Conservation (phyloP, 2,797 vertebrate species). For the Picus viridis region DNA sequence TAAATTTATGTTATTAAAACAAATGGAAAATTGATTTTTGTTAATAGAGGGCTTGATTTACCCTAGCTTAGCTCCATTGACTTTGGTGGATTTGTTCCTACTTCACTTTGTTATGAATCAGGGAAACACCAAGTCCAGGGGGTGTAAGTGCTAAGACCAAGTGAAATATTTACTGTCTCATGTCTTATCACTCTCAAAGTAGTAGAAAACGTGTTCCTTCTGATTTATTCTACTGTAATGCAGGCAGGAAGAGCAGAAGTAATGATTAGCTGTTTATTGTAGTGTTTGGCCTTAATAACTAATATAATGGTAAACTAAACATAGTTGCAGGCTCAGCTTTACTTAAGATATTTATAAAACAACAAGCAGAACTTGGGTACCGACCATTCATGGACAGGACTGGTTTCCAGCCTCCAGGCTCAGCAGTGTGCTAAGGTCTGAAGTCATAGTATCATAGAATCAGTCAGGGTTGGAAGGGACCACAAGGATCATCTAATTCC, state of each 20-base stretch:
- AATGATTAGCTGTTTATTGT: conserved; percentile 41
- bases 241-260: background rate
- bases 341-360: conserved; percentile 37
- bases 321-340: conserved; percentile 39
- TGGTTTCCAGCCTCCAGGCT: background rate
- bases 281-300: conserved; percentile 39
- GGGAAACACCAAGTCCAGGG: background rate
- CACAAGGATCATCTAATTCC: too few species aligned
- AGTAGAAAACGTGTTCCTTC: background rate
- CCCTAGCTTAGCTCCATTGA: conserved; percentile 3
- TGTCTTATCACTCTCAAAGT: conserved; percentile 32
- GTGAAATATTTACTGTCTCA: conserved; percentile 43
- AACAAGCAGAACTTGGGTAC: background rate
- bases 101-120: conserved; percentile 1
- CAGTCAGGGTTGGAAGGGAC: too few species aligned
- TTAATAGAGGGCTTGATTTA: conserved; percentile 34
- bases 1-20: conserved; percentile 66
- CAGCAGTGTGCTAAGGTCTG: background rate
- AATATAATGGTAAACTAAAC: conserved; percentile 31
- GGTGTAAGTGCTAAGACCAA: conserved; percentile 42
- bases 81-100: conserved; percentile 12
- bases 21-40: conserved; percentile 68
- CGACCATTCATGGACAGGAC: background rate
- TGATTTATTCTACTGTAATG: conserved; percentile 45
- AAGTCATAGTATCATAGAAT: background rate